A percentile compares a stretch with the other conserved stretches of the same genome.
phyloP scores from a whole-genome alignment of 2,797 vertebrate species.

The Darevskia nairensis region DNA sequence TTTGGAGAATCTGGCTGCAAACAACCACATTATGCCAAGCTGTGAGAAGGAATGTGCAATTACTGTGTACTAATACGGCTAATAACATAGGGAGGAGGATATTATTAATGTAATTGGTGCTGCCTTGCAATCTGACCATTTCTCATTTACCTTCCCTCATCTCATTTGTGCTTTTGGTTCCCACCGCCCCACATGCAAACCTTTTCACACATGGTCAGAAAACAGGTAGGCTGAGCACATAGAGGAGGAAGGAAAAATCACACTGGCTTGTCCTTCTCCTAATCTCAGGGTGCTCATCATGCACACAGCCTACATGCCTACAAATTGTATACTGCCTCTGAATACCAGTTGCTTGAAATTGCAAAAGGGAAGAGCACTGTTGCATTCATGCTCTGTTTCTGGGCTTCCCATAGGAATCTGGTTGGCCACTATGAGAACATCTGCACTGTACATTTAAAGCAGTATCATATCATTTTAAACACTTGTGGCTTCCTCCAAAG shows the following conservation, averaged over 20 bases:
- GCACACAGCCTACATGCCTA: neutral
- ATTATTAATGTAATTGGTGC: neutral
- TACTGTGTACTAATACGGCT: neutral
- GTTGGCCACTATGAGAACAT: neutral
- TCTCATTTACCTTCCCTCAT: neutral
- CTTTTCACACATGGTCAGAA: neutral
- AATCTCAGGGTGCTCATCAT: neutral
- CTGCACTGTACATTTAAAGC: too few species aligned
- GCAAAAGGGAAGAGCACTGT: too few species aligned
- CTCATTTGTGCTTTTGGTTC: neutral
- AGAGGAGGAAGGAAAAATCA: neutral
- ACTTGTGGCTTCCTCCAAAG: too few species aligned
- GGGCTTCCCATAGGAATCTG: neutral
- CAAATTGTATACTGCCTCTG: neutral
- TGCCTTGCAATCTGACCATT: neutral
- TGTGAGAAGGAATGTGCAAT: slow-evolving; percentile 3
- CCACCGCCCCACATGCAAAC: neutral
- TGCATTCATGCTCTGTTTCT: too few species aligned
- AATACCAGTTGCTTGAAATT: too few species aligned
- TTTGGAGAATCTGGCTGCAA: slow-evolving; percentile 23
- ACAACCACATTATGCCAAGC: neutral
- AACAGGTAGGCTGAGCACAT: neutral
- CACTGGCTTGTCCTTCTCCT: neutral
- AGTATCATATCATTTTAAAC: too few species aligned
- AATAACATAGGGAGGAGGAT: neutral